These are phyloP conservation scores for Ancistrus triradiatus DNA, from an alignment of 2,113 vertebrate species.

Conservation along the genomic window DNA sequence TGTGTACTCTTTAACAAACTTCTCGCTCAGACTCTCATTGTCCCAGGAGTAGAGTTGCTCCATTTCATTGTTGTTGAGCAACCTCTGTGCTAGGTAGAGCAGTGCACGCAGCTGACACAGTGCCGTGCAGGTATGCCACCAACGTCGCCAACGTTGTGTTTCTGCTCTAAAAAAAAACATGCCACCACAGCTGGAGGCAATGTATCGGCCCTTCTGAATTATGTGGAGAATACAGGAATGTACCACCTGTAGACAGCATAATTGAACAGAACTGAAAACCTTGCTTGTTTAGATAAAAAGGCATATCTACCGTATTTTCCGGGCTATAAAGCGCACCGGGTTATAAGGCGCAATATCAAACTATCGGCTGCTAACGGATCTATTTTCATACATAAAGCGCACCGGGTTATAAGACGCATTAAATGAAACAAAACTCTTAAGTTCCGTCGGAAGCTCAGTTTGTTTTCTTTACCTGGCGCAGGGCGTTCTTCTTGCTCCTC, in stretches of 20 bases:
- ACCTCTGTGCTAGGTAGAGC: slow-evolving; percentile 76
- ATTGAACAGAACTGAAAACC: no score
- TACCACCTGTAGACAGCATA: slow-evolving; percentile 67
- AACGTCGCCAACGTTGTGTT: slow-evolving; percentile 81
- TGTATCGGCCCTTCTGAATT: slow-evolving; percentile 79
- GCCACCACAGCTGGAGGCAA: slow-evolving; percentile 69
- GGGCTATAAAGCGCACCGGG: no score
- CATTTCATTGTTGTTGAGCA: slow-evolving; percentile 68
- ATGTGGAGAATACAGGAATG: slow-evolving; percentile 77
- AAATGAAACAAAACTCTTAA: no score
- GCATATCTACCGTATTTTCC: no score
- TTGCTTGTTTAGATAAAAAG: no score
- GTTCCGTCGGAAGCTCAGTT: no score
- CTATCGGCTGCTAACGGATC: no score
- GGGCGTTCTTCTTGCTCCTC: no score
- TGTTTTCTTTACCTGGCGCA: no score
- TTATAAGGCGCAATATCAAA: no score
- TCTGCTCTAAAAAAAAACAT: slow-evolving; percentile 84
- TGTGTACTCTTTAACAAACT: slow-evolving; percentile 78
- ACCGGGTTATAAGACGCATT: no score
- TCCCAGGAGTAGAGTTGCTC: slow-evolving; percentile 76
- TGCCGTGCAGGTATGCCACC: slow-evolving; percentile 81
- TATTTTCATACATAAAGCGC: no score
- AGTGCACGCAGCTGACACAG: slow-evolving; percentile 82
- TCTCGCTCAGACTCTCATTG: slow-evolving; percentile 60